Evolutionary conservation across 2,888 invertebrate species (phyloP).

Genomic region (Melieria crassipennis): DNA sequence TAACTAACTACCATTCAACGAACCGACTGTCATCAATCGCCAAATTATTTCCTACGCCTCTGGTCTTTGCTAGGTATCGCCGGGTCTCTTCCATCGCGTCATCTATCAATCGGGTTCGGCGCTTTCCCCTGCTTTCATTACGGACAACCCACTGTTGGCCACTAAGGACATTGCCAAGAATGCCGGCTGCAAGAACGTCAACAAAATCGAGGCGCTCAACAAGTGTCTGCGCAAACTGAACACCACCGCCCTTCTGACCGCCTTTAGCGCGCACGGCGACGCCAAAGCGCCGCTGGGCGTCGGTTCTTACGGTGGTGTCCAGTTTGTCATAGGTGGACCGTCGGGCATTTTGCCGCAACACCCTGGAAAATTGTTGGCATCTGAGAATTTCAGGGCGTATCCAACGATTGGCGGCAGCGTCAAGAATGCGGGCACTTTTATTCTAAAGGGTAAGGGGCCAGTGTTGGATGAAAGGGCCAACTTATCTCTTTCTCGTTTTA

Average conservation of each 20-base stretch:
- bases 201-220: slow-evolving; percentile 56
- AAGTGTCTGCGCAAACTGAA: slow-evolving; percentile 62
- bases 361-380: slow-evolving; percentile 56
- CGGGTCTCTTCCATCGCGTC: slow-evolving; percentile 67
- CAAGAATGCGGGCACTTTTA: slow-evolving; percentile 66
- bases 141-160: slow-evolving; percentile 61
- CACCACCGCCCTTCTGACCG: slow-evolving; percentile 60
- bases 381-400: slow-evolving; percentile 58
- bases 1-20: background rate
- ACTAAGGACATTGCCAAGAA: slow-evolving; percentile 61
- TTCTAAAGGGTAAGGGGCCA: slow-evolving; percentile 61
- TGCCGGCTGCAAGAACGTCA: slow-evolving; percentile 60
- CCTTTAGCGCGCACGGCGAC: slow-evolving; percentile 60
- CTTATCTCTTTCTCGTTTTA: too few species aligned
- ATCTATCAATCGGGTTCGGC: slow-evolving; percentile 69
- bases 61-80: slow-evolving; percentile 45
- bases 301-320: slow-evolving; percentile 57
- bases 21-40: too few species aligned
- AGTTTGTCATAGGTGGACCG: slow-evolving; percentile 62
- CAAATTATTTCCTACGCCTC: slow-evolving; percentile 23
- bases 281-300: slow-evolving; percentile 48
- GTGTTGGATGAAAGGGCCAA: too few species aligned
- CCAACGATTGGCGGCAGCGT: slow-evolving; percentile 67
- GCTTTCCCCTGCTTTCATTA: slow-evolving; percentile 67
- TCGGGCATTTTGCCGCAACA: slow-evolving; percentile 60